phyloP scores from a whole-genome alignment of 2,113 vertebrate genomes.

The Passer montanus region DNA sequence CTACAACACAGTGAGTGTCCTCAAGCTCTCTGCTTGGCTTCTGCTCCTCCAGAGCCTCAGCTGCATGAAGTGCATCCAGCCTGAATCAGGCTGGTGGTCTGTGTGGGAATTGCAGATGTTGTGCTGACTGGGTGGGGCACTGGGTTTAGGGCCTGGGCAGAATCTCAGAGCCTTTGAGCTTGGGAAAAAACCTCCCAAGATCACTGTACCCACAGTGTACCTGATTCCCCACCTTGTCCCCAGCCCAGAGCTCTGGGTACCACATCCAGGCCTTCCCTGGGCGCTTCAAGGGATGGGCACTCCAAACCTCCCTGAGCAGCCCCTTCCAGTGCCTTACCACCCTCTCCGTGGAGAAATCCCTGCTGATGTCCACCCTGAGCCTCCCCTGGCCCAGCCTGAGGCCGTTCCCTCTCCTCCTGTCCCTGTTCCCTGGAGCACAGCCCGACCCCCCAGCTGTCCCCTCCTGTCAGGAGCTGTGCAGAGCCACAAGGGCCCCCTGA shows the following conservation, averaged over 20 bases:
- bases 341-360: neutral
- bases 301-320: neutral
- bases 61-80: neutral
- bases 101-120: neutral
- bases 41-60: neutral
- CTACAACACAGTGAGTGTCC: conserved; percentile 86
- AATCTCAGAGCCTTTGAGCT: neutral
- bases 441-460: neutral
- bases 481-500: neutral
- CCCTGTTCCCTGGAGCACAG: neutral
- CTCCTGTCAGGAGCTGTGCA: neutral
- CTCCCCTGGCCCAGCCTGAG: neutral
- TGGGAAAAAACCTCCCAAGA: neutral
- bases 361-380: rapidly evolving
- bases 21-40: neutral
- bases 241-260: neutral
- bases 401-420: neutral
- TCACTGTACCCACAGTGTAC: neutral
- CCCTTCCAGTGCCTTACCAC: rapidly evolving
- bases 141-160: neutral
- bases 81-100: rapidly evolving
- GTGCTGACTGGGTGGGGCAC: neutral
- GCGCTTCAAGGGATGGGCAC: neutral
- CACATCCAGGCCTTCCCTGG: rapidly evolving
- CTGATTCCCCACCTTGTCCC: neutral